Evolutionary conservation across 2,888 invertebrate genomes (phyloP).

Genomic region (Drosophila buzzatii): DNA sequence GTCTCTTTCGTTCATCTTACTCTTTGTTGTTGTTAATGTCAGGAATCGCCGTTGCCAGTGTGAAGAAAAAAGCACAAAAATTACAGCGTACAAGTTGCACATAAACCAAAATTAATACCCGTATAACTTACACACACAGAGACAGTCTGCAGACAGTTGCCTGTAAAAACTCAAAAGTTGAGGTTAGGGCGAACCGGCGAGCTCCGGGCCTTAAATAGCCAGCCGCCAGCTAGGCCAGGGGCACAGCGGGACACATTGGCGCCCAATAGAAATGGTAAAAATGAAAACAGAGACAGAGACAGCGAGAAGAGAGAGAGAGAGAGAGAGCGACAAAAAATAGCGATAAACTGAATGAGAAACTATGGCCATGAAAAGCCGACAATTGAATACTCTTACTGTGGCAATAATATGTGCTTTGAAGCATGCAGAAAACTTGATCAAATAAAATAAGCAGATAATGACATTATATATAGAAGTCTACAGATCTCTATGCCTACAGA

Average conservation of each 20-base stretch:
- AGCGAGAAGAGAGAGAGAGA: background rate
- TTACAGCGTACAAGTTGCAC: conserved; percentile 71
- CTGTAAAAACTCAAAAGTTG: conserved; percentile 35
- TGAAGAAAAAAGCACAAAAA: conserved; percentile 60
- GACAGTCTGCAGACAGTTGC: conserved; percentile 24
- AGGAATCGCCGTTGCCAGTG: conserved; percentile 48
- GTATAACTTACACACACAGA: conserved; percentile 65
- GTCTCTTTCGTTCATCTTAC: conserved; percentile 6
- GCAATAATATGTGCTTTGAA: background rate
- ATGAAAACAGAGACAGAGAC: conserved; percentile 9
- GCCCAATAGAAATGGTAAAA: conserved; percentile 50
- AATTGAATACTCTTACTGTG: background rate
- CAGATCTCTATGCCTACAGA: background rate
- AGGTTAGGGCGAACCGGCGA: conserved; percentile 21
- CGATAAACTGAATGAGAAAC: no score
- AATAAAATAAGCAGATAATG: background rate
- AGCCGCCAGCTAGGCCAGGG: conserved; percentile 20
- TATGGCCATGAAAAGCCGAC: background rate
- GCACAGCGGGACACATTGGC: conserved; percentile 23
- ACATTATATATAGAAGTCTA: background rate
- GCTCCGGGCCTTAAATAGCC: conserved; percentile 51
- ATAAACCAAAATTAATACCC: conserved; percentile 79
- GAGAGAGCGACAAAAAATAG: background rate
- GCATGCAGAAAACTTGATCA: background rate
- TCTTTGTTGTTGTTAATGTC: conserved; percentile 35